phyloP scores from a whole-genome alignment of 35 echinoderm and acorn worm genomes.

The Chiridota heheva region DNA sequence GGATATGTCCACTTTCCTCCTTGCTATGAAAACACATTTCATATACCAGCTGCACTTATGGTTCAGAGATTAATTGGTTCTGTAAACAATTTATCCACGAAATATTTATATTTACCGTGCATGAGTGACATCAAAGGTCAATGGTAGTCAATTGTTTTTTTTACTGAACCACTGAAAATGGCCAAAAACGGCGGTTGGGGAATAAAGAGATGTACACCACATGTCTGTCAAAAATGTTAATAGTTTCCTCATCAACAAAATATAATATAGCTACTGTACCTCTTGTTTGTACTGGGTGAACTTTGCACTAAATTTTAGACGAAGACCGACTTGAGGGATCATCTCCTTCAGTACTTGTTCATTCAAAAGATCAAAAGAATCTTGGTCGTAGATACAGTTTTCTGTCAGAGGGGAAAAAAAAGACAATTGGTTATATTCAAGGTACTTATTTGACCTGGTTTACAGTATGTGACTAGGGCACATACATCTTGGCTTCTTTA shows the following conservation, averaged over 20 bases:
- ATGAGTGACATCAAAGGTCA: too few relatives aligned
- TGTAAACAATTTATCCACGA: background rate
- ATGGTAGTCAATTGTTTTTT: too few relatives aligned
- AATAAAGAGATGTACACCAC: too few relatives aligned
- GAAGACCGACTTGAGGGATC: constrained; percentile 19
- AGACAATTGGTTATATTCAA: background rate
- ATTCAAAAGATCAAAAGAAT: constrained; percentile 23
- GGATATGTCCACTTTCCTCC: background rate
- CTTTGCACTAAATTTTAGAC: constrained; percentile 17
- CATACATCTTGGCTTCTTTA: background rate
- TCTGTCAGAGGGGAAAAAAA: constrained; percentile 12
- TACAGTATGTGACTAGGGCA: too few relatives aligned
- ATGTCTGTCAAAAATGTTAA: too few relatives aligned
- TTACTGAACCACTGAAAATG: too few relatives aligned
- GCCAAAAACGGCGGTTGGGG: too few relatives aligned
- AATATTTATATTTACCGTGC: too few relatives aligned
- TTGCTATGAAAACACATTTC: background rate
- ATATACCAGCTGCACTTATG: background rate
- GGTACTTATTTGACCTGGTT: background rate
- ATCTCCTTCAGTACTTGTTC: constrained; percentile 33
- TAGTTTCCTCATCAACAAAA: constrained; percentile 11
- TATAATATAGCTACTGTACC: constrained; percentile 10
- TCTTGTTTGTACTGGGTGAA: constrained; percentile 12
- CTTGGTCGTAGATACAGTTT: constrained; percentile 25
- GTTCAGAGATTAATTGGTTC: background rate